A percentile compares a stretch with the other conserved stretches of the same genome.
Evolutionary conservation across 64 coral and sea anemone genomes (phyloP).

Genomic region (Dendrophyllia cribrosa): DNA sequence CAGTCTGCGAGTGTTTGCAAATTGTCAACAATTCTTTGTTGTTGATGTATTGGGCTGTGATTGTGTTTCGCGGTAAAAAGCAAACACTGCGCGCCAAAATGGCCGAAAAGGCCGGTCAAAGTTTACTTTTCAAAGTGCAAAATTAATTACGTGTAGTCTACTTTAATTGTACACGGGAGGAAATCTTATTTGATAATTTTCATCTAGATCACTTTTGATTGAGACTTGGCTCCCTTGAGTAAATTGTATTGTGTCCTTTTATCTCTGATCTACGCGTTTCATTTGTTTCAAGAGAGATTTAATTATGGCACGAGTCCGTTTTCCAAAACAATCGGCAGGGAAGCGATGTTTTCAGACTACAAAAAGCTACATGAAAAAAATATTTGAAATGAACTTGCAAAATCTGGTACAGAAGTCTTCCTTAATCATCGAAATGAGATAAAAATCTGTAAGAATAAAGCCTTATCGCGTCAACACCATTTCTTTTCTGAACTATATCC

Average conservation of each 20-base stretch:
- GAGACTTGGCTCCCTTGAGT: background rate
- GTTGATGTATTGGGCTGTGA: slow-evolving; percentile 9
- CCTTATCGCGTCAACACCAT: background rate
- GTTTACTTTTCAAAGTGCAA: slow-evolving; percentile 58
- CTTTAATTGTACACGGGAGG: slow-evolving; percentile 30
- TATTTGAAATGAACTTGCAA: background rate
- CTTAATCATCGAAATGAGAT: too few species aligned
- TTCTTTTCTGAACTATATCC: too few species aligned
- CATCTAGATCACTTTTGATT: background rate
- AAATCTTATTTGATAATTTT: slow-evolving; percentile 26
- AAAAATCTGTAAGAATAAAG: background rate
- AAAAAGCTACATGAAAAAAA: background rate
- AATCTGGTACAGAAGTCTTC: background rate
- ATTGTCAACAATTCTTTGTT: slow-evolving; percentile 58
- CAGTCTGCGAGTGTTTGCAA: slow-evolving; percentile 15
- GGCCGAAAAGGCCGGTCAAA: slow-evolving; percentile 3
- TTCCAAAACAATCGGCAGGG: background rate
- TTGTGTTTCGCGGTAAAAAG: slow-evolving; percentile 36
- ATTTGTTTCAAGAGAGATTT: slow-evolving; percentile 1
- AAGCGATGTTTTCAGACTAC: background rate
- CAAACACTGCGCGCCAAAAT: slow-evolving; percentile 20
- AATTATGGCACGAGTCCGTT: slow-evolving; percentile 6
- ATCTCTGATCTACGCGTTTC: background rate
- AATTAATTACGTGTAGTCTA: slow-evolving; percentile 41
- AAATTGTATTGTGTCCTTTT: slow-evolving; percentile 17